Base-by-base conservation (phyloP, 2,113 vertebrate genomes). In the Paraplagusia blochii region DNA sequence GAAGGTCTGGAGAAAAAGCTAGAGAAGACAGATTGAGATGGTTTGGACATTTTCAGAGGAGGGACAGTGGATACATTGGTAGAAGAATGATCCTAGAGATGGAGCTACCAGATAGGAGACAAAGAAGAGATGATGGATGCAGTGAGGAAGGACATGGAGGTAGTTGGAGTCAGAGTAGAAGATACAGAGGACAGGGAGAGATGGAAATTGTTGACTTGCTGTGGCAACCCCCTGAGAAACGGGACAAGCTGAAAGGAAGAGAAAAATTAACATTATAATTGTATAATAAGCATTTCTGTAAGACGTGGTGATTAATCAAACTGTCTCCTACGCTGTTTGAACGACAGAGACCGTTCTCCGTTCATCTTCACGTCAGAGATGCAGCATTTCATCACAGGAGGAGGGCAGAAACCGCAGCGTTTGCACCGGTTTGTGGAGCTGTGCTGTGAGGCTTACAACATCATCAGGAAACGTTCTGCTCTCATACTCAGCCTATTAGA, bases 331-430 rank as follows among this genome's bases (percentile, higher is more conserved):
- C 38, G 36, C 17, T 19, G 33, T 19, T 48, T 8, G 16, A 34
- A 57, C 14, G 40, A 12, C 13, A 97, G 95, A 80, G 94, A 96
- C 66, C 79, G 92, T 53, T 91, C 91, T 1, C 93, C 95, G 1
- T 97, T 97, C 81, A 91, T 96, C 84, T 96, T 95, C 69, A 92
- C 94, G 1, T 93, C 93, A 10, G 95, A 96, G 85, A 97, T 96
- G 94, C 91, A 93, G 50, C 92, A 94, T 84, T 93, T 95, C 79
- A 95, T 95, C 83, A 95, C 94, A 2, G 91, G 92, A 1, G 94
- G 93, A 4, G 93, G 94, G 0, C 85, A 89, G 82, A 93, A 90
- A 19, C 90, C 91, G 11, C 89, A 92, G 52, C 87, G 88, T 10
- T 88, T 94, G 45, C 94, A 94, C 64, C 86, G 91, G 33, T 97